Base-by-base conservation (phyloP, 2,888 invertebrate species). In the Tricholauxania praeusta region DNA sequence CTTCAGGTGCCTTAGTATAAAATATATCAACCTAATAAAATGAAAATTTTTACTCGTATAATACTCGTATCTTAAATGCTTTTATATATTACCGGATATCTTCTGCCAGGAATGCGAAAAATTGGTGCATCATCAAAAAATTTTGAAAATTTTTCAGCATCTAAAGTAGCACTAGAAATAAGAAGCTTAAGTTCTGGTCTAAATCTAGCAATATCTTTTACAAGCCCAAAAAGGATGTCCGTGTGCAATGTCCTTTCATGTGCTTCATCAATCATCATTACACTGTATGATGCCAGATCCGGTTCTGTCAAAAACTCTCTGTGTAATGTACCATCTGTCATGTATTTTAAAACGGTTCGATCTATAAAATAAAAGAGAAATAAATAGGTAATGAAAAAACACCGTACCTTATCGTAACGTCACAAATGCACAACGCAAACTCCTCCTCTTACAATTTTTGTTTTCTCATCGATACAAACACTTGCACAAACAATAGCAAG, bases 111-210 rank as follows among this genome's bases (percentile, higher is more conserved):
- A 82, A 99, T 99, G 73, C 96, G 90, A 86, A 98, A 99, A 80
- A 99, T 96, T 1, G 99, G 99, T 0, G 99, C 99, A 85, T 97
- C 96, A 88, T 99, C 99, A 88, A 99, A 99, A 87, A 99, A 99
- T 81, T 92, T 92, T 4, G 98, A 97, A 87, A 99, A 99, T 85
- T 99, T 99, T 80, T 97, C 94, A 17, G 98, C 98, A 89, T 99
- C 99, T 47, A 99, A 89, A 0, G 99, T 99, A 3, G 99, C 99
- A 87, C 97, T 97, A 0, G 99, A 99, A 83, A 99, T 98, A 3
- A 99, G 89, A 22, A 99, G 89, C 87, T 99, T 99, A 71, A 99
- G 89, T 85, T 99, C 98, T 0, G 96, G 92, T 75, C 98, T 90
- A 88, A 98, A 97, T 72, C 98, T 90, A 0, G 97, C 93, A 74